These are phyloP conservation scores for Lepidotrigona ventralis DNA, from an alignment of 1,140 invertebrate genomes.

Conservation along the genomic window DNA sequence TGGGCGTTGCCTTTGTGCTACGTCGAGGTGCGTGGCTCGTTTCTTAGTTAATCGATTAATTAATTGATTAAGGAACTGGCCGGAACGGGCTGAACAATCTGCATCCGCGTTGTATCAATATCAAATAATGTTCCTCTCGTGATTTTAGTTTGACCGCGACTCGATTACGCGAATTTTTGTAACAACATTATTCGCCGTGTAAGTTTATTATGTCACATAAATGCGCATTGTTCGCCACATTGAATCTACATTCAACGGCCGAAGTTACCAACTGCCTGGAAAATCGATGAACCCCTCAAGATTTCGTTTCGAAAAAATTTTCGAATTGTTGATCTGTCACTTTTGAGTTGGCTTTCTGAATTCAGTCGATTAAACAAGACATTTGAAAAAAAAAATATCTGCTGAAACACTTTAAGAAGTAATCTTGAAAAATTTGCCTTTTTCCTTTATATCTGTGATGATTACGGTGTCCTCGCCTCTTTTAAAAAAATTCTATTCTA, in stretches of 20 bases:
- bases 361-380: background rate
- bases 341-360: background rate
- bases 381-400: background rate
- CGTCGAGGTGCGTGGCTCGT: constrained; percentile 10
- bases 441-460: no score
- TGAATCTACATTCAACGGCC: background rate
- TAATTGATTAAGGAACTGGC: constrained; percentile 48
- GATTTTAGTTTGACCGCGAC: background rate
- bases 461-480: no score
- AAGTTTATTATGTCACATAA: background rate
- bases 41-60: constrained; percentile 35
- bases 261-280: background rate
- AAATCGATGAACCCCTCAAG: background rate
- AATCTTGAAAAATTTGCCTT: no score
- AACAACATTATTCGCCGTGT: background rate
- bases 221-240: background rate
- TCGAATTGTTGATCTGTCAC: background rate
- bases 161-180: background rate
- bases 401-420: no score
- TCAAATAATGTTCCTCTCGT: background rate
- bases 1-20: constrained; percentile 55
- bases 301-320: background rate
- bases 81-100: constrained; percentile 37
- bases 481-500: no score
- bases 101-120: constrained; percentile 6